Base-by-base conservation (phyloP, 2,113 vertebrate species). In the Chloroceryle aenea region DNA sequence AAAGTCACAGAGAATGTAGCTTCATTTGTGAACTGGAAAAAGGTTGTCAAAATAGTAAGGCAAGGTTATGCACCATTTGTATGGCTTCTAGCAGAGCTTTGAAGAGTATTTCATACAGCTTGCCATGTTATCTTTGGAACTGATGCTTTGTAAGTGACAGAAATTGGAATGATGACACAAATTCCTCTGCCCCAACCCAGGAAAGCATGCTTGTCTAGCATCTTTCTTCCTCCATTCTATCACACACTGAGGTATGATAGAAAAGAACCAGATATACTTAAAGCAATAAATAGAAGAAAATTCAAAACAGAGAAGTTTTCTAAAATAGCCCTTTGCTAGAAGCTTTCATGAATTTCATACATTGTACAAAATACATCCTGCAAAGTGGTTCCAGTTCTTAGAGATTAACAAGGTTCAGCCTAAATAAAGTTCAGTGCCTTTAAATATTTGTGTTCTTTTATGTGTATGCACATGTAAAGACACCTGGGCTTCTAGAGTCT, bases 1-100 rank as follows among this genome's bases (percentile, higher is more conserved):
- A 97, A 97, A 98, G 97, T 90, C 97, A 97, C 67, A 89, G 95
- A 93, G 91, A 98, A 97, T 97, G 93, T 93, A 67, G 72, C 82
- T 96, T 95, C 93, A 75, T 71, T 93, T 94, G 94, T 89, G 91
- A 90, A 97, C 92, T 97, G 61, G 38, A 95, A 91, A 76, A 97
- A 94, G 95, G 93, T 97, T 96, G 95, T 97, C 98, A 96, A 97
- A 98, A 98, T 96, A 97, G 96, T 74, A 97, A 97, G 89, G 81
- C 58, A 85, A 93, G 64, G 82, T 94, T 92, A 77, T 61, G 26
- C 4, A 12, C 64, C 40, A 14, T 96, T 93, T 89, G 21, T 47
- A 63, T 7, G 30, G 78, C 68, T 97, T 90, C 69, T 91, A 68
- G 73, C 50, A 95, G 53, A 85, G 55, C 48, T 85, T 48, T 89